phyloP scores from a whole-genome alignment of 2,113 vertebrate species.

The Chauna torquata region DNA sequence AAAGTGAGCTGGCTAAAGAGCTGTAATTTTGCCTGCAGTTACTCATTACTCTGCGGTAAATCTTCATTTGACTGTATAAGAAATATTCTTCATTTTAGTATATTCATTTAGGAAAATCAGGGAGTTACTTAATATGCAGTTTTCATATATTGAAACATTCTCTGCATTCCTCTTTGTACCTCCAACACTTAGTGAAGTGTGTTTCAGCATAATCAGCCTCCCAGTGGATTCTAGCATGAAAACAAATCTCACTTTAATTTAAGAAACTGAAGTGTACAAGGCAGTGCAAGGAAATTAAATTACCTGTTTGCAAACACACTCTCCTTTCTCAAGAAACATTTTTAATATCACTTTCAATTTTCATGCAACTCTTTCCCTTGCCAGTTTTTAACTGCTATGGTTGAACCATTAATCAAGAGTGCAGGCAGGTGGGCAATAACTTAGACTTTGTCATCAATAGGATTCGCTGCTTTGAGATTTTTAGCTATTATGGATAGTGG shows the following conservation, averaged over 20 bases:
- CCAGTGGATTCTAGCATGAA: constrained; percentile 30
- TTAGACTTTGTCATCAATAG: not conserved
- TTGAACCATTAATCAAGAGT: not conserved
- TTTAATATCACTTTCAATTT: constrained; percentile 35
- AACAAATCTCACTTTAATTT: constrained; percentile 61
- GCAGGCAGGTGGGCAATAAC: not conserved
- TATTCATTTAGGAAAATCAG: constrained; percentile 32
- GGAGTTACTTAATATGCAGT: constrained; percentile 33
- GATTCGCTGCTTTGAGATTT: not conserved
- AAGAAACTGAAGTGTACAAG: constrained; percentile 32
- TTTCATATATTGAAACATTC: constrained; percentile 19
- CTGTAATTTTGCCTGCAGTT: constrained; percentile 26
- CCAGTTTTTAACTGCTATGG: not conserved
- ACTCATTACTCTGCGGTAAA: constrained; percentile 11
- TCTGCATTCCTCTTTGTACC: constrained; percentile 39
- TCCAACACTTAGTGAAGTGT: constrained; percentile 14
- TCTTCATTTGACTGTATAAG: constrained; percentile 14
- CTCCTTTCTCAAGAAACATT: not conserved
- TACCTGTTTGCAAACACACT: constrained; percentile 41
- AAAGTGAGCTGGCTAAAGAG: not conserved
- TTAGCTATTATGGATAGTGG: not conserved
- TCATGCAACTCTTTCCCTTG: not conserved
- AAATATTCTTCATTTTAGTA: not conserved
- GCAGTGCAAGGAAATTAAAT: constrained; percentile 47
- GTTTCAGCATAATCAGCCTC: constrained; percentile 50